Conservation (phyloP, 2,797 vertebrate species). For the Adelosebastes latens region DNA sequence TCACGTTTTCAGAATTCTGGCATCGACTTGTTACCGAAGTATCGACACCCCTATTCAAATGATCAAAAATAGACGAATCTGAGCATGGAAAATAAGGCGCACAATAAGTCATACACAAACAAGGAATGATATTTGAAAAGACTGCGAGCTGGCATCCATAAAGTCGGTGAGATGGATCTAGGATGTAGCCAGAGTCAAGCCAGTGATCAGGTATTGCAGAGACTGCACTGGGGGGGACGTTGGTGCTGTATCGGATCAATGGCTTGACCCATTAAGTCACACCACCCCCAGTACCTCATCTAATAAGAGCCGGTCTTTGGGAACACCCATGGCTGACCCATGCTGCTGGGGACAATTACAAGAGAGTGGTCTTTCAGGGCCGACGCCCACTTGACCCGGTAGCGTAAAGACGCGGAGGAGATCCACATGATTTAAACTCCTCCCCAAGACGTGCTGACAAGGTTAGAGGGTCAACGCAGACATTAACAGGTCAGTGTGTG, state of each 20-base stretch:
- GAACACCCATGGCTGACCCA: conserved; percentile 79
- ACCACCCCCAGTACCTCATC: conserved; percentile 70
- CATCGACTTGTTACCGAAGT: neutral
- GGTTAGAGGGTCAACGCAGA: conserved; percentile 96
- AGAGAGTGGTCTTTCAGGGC: conserved; percentile 84
- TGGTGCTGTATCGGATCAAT: conserved; percentile 70
- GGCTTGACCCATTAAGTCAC: conserved; percentile 73
- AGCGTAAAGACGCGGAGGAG: conserved; percentile 84
- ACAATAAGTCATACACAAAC: neutral
- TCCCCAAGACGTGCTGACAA: conserved; percentile 96
- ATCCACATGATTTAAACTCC: conserved; percentile 93
- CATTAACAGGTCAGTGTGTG: conserved; percentile 99
- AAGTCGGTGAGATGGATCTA: neutral
- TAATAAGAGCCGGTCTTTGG: conserved; percentile 67
- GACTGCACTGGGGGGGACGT: neutral
- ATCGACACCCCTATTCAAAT: neutral
- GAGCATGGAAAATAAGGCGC: neutral
- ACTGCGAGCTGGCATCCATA: neutral
- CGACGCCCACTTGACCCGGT: conserved; percentile 93
- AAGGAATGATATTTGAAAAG: neutral
- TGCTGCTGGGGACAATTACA: conserved; percentile 81
- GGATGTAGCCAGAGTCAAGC: neutral
- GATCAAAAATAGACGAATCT: neutral
- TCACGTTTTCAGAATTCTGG: neutral
- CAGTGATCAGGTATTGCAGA: conserved; percentile 25